Percentiles rank a stretch among this genome's conserved stretches.
These are phyloP conservation scores for Spermophilus dauricus DNA, from an alignment of 2,113 vertebrate genomes.

Conservation along the genomic window DNA sequence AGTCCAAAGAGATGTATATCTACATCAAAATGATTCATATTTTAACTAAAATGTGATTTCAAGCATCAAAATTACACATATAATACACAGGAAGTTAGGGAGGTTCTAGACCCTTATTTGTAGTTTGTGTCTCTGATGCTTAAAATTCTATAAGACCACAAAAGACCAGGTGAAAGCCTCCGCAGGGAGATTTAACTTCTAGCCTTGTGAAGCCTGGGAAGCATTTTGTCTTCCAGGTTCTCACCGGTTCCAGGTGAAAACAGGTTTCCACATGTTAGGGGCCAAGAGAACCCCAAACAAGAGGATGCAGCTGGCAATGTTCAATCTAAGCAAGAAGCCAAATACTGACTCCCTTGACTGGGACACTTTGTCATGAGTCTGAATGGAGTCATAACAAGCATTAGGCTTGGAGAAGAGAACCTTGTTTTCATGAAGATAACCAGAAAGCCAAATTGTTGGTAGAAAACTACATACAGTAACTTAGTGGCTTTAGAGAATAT, in stretches of 20 bases:
- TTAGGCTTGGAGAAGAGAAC: neutral
- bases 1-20: neutral
- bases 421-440: neutral
- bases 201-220: neutral
- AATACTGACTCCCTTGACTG: neutral
- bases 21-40: constrained; percentile 22
- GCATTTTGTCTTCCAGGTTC: neutral
- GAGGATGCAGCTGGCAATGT: neutral
- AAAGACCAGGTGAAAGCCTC: neutral
- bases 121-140: neutral
- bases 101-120: neutral
- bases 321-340: neutral
- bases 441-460: neutral
- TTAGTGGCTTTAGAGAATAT: neutral
- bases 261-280: neutral
- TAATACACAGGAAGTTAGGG: neutral
- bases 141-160: neutral
- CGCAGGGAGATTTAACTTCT: neutral
- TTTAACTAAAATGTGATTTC: constrained; percentile 15
- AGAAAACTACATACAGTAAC: neutral
- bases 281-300: neutral
- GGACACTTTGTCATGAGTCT: neutral
- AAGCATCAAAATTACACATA: neutral
- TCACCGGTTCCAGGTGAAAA: neutral
- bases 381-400: neutral